Conservation (phyloP, 2,888 invertebrate species). For the Limenitis camilla region DNA sequence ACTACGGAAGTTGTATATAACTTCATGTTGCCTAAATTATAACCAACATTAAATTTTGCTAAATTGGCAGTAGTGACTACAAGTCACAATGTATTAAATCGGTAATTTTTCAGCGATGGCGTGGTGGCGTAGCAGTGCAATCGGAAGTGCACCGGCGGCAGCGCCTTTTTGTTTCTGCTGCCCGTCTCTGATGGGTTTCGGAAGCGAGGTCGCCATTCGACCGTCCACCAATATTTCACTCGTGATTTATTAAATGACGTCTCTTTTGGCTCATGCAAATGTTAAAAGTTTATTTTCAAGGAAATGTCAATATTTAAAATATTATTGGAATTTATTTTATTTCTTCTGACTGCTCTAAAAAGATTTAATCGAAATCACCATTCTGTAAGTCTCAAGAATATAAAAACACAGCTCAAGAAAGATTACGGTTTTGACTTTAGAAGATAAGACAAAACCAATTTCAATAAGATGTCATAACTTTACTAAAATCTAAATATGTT, state of each 20-base stretch:
- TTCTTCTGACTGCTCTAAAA: too few relatives aligned
- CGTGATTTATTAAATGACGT: conserved; percentile 54
- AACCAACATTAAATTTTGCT: background rate
- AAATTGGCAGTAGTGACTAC: conserved; percentile 4
- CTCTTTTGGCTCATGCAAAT: conserved; percentile 24
- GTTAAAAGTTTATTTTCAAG: conserved; percentile 11
- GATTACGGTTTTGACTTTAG: too few relatives aligned
- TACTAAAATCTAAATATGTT: too few relatives aligned
- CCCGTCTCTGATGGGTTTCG: conserved; percentile 61
- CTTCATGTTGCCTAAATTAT: too few relatives aligned
- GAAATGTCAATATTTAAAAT: background rate
- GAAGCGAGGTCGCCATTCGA: conserved; percentile 64
- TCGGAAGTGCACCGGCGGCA: conserved; percentile 65
- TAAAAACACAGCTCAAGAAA: too few relatives aligned
- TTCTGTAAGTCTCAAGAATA: too few relatives aligned
- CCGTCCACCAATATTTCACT: conserved; percentile 61
- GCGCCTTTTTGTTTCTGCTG: conserved; percentile 65
- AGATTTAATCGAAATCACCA: too few relatives aligned
- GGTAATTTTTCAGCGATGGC: conserved; percentile 72
- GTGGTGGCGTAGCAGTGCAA: conserved; percentile 50
- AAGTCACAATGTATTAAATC: conserved; percentile 50
- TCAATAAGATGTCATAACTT: too few relatives aligned
- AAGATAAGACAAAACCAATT: too few relatives aligned
- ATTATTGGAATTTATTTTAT: background rate
- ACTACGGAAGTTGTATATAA: too few relatives aligned